Conservation (phyloP, 2,113 vertebrate species). For the Pitta sordida region DNA sequence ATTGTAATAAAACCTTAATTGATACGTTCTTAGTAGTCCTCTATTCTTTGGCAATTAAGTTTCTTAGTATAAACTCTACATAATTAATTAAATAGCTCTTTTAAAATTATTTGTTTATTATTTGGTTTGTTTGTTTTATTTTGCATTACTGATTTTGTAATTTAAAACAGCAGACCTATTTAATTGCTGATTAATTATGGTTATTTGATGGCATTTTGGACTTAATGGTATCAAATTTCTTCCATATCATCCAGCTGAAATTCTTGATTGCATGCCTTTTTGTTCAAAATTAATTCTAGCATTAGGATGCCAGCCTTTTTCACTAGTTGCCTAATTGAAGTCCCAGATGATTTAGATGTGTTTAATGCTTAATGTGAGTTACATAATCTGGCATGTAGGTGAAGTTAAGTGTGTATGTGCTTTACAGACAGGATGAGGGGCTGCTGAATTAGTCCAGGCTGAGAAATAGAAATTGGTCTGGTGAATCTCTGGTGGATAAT, state of each 20-base stretch:
- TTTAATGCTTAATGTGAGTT: constrained; percentile 10
- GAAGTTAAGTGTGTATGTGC: background rate
- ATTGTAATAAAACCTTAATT: background rate
- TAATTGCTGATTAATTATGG: background rate
- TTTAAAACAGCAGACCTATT: background rate
- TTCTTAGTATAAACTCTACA: background rate
- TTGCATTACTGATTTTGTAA: background rate
- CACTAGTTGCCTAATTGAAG: background rate
- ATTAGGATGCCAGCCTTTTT: background rate
- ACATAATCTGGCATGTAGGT: background rate
- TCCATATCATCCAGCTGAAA: background rate
- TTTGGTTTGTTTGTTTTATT: background rate
- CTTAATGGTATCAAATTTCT: background rate
- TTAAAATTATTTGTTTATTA: background rate
- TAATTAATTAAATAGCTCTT: background rate
- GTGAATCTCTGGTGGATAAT: background rate
- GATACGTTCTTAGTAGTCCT: background rate
- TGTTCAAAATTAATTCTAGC: background rate
- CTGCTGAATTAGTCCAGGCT: background rate
- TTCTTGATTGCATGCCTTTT: background rate
- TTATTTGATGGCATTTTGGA: background rate
- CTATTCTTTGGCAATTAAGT: background rate
- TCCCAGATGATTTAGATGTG: background rate
- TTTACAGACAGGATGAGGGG: background rate
- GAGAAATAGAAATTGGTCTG: background rate